These are phyloP conservation scores for Hirudinaria manillensis DNA, from an alignment of 2,888 invertebrate genomes.

Conservation along the genomic window DNA sequence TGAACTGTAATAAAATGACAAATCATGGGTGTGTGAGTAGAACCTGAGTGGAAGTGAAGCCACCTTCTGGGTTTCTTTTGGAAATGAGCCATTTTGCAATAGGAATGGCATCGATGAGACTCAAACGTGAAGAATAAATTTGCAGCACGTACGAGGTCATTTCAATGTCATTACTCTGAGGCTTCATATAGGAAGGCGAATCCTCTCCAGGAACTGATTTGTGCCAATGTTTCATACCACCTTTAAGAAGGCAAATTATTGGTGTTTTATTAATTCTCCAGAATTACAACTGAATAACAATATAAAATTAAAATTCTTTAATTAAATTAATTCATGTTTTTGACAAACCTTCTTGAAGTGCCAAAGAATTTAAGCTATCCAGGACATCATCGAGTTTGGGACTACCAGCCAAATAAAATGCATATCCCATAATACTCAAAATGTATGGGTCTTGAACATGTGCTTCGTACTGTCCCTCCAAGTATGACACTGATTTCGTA, in stretches of 20 bases:
- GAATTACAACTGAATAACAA: too few species aligned
- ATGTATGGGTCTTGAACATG: slow-evolving; percentile 44
- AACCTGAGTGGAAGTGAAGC: slow-evolving; percentile 54
- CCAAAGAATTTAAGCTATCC: slow-evolving; percentile 41
- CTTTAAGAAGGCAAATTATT: slow-evolving; percentile 36
- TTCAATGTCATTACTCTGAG: slow-evolving; percentile 24
- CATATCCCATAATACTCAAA: slow-evolving; percentile 49
- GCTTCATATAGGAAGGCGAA: background rate
- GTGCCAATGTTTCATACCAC: slow-evolving; percentile 46
- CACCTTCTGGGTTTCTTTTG: slow-evolving; percentile 50
- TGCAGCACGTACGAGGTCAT: slow-evolving; percentile 26
- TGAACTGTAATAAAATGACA: background rate
- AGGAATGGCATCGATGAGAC: slow-evolving; percentile 38
- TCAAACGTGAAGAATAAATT: slow-evolving; percentile 1
- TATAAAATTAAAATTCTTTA: too few species aligned
- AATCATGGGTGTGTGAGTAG: background rate
- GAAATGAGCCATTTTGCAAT: slow-evolving; percentile 51
- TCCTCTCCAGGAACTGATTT: too few species aligned
- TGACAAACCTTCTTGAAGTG: slow-evolving; percentile 43
- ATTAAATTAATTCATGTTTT: background rate
- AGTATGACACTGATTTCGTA: background rate
- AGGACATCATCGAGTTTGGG: slow-evolving; percentile 40
- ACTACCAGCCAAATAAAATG: slow-evolving; percentile 46
- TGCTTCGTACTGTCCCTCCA: slow-evolving; percentile 5
- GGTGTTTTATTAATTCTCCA: too few species aligned